Evolutionary conservation across 1,140 invertebrate species (phyloP).

Genomic region (Thaumatotibia leucotreta): DNA sequence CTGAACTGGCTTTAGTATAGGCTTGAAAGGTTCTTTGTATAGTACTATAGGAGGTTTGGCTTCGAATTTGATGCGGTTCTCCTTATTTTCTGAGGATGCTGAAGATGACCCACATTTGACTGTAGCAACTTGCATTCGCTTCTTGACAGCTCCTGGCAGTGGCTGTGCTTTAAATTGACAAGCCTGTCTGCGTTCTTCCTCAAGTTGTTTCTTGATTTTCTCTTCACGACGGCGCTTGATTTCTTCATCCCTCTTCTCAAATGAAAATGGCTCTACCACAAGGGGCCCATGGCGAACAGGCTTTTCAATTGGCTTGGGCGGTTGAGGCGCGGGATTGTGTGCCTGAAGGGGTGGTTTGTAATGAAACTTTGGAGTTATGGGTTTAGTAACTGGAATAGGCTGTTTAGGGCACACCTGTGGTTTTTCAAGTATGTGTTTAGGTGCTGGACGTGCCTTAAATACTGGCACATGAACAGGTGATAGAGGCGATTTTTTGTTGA

Average conservation of each 20-base stretch:
- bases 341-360: conserved; percentile 38
- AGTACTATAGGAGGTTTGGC: conserved; percentile 51
- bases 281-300: conserved; percentile 42
- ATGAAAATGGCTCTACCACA: conserved; percentile 61
- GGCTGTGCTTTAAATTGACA: conserved; percentile 63
- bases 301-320: conserved; percentile 32
- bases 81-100: conserved; percentile 62
- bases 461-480: conserved; percentile 33
- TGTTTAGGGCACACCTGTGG: conserved; percentile 45
- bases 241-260: conserved; percentile 63
- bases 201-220: conserved; percentile 51
- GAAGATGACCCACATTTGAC: conserved; percentile 36
- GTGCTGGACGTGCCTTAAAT: conserved; percentile 64
- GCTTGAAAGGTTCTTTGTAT: conserved; percentile 67
- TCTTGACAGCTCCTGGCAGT: conserved; percentile 52
- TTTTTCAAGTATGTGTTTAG: conserved; percentile 64
- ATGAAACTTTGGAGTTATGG: conserved; percentile 50
- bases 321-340: conserved; percentile 29
- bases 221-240: conserved; percentile 52
- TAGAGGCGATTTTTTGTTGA: conserved; percentile 42
- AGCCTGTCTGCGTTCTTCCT: conserved; percentile 56
- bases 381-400: conserved; percentile 38
- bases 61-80: conserved; percentile 60
- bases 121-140: conserved; percentile 39
- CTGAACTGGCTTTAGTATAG: conserved; percentile 39